A percentile compares a stretch with the other conserved stretches of the same genome.
phyloP scores from a whole-genome alignment of 2,888 invertebrate genomes.

The Euplagia quadripunctaria region DNA sequence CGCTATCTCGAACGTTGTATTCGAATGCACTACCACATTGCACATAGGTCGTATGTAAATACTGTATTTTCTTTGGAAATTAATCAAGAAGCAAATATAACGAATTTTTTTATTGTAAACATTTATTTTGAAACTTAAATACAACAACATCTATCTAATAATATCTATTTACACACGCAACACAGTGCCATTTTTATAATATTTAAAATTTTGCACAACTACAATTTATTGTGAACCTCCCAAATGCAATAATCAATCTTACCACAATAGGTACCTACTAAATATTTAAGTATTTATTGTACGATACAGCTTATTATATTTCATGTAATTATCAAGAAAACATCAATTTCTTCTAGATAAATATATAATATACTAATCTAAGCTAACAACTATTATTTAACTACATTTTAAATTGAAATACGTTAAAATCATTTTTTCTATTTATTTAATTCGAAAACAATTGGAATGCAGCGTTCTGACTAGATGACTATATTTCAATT shows the following conservation, averaged over 20 bases:
- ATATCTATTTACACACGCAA: neutral
- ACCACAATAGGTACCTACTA: no score
- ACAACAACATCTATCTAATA: neutral
- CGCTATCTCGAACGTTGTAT: no score
- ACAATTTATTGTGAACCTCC: neutral
- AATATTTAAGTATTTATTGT: no score
- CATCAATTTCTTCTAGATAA: neutral
- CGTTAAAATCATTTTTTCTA: neutral
- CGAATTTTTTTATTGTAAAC: neutral
- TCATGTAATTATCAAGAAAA: neutral
- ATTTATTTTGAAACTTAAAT: constrained; percentile 18
- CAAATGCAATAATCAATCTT: no score
- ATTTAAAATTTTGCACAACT: neutral
- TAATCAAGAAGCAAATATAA: neutral
- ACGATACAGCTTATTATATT: no score
- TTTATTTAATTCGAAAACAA: neutral
- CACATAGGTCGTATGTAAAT: neutral
- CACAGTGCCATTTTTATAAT: neutral
- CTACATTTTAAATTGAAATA: neutral
- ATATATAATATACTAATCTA: neutral
- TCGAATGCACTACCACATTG: no score
- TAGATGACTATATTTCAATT: neutral
- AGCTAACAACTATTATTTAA: neutral
- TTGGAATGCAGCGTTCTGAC: constrained; percentile 4
- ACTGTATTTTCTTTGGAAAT: neutral